Evolutionary conservation across 2,888 invertebrate genomes (phyloP).

Genomic region (Caenorhabditis afra): DNA sequence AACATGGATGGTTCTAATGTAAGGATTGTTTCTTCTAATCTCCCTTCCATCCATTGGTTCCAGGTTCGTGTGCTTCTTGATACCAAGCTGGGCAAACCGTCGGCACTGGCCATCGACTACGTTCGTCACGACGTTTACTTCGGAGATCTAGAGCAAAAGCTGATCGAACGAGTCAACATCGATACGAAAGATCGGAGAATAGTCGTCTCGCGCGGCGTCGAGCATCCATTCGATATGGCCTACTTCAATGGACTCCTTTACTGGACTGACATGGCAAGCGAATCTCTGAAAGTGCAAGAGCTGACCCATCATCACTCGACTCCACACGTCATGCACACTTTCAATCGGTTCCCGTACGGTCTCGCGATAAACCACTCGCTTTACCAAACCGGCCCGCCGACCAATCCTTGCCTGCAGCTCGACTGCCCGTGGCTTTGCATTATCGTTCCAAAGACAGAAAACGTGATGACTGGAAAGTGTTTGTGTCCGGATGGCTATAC

Average conservation of each 20-base stretch:
- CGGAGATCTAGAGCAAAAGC: conserved; percentile 61
- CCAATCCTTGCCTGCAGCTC: conserved; percentile 57
- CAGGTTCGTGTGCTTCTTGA: conserved; percentile 63
- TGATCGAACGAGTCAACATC: conserved; percentile 70
- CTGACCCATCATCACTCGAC: conserved; percentile 59
- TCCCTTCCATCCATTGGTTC: neutral
- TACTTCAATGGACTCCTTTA: conserved; percentile 69
- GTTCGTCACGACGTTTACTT: conserved; percentile 68
- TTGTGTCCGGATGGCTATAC: conserved; percentile 63
- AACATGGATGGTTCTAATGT: conserved; percentile 94
- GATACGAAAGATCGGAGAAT: conserved; percentile 54
- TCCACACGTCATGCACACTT: conserved; percentile 62
- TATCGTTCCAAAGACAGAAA: conserved; percentile 25
- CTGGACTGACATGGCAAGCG: conserved; percentile 70
- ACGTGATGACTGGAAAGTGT: conserved; percentile 48
- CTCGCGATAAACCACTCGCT: conserved; percentile 70
- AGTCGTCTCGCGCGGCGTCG: conserved; percentile 61
- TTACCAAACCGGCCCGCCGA: conserved; percentile 51
- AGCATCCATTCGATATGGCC: conserved; percentile 65
- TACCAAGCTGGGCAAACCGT: conserved; percentile 65
- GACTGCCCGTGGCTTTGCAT: conserved; percentile 62
- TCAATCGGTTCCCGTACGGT: conserved; percentile 68
- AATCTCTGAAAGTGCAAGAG: conserved; percentile 63
- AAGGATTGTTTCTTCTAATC: neutral
- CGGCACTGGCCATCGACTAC: conserved; percentile 67